Evolutionary conservation across 2,113 vertebrate species (phyloP).

Genomic region (Suncus etruscus): DNA sequence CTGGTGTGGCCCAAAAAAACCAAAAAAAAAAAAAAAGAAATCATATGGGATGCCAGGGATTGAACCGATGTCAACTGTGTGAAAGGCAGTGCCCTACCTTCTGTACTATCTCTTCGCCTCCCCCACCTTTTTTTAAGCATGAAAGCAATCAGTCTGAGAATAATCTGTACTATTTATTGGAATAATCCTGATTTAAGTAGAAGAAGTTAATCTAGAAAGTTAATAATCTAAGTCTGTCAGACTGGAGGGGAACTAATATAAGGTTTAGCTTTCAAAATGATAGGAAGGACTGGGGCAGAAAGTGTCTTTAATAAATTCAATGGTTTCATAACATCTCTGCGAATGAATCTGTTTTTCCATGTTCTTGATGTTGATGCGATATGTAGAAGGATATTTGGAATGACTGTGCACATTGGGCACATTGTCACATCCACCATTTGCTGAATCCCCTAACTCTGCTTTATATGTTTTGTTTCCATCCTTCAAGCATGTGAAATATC

Average conservation of each 20-base stretch:
- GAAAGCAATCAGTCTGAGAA: constrained; percentile 10
- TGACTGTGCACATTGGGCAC: background rate
- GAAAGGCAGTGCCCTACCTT: too few species aligned
- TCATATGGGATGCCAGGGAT: too few species aligned
- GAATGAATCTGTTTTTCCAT: constrained; percentile 18
- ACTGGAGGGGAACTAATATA: background rate
- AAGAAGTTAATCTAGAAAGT: too few species aligned
- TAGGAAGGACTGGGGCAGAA: background rate
- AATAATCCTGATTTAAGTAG: constrained; percentile 31
- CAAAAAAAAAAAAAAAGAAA: too few species aligned
- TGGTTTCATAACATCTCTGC: constrained; percentile 23
- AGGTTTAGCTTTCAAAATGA: constrained; percentile 51
- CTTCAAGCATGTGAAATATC: background rate
- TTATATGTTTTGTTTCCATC: background rate
- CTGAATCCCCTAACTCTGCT: background rate
- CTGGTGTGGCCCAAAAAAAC: too few species aligned
- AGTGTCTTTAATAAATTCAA: constrained; percentile 22
- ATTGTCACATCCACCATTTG: background rate
- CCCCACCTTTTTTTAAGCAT: constrained; percentile 30
- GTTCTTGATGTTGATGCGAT: constrained; percentile 16
- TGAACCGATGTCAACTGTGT: too few species aligned
- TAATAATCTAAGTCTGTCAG: constrained; percentile 32
- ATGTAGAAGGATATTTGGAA: background rate
- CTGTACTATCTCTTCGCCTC: too few species aligned
- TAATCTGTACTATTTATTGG: constrained; percentile 55